Evolutionary conservation across 1,140 invertebrate species (phyloP).

Genomic region (Aricia agestis): DNA sequence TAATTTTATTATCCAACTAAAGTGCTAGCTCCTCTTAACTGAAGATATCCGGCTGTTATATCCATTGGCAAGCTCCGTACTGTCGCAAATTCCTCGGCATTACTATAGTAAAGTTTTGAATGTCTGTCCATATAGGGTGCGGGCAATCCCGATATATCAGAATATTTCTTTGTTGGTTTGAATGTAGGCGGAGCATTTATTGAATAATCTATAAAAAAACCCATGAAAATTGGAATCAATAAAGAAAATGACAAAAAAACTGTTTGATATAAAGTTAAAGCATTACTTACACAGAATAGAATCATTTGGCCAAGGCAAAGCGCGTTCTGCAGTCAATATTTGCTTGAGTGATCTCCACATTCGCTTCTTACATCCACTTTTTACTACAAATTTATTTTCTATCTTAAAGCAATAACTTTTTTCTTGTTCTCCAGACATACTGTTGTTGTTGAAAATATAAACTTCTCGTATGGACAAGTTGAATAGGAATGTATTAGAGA

Average conservation of each 20-base stretch:
- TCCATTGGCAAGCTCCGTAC: constrained; percentile 92
- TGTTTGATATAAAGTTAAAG: background rate
- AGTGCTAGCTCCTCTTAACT: constrained; percentile 89
- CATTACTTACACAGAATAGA: constrained; percentile 80
- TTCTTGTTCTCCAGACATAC: constrained; percentile 49
- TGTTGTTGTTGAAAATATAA: background rate
- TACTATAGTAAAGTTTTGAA: constrained; percentile 90
- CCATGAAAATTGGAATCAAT: constrained; percentile 14
- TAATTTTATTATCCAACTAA: constrained; percentile 80
- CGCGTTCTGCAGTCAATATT: constrained; percentile 84
- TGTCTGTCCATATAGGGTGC: constrained; percentile 94
- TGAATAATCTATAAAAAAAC: constrained; percentile 81
- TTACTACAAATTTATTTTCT: constrained; percentile 66
- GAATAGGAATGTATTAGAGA: too few relatives aligned
- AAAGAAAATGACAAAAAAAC: background rate
- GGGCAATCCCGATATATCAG: constrained; percentile 91
- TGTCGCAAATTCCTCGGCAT: constrained; percentile 89
- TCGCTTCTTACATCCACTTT: constrained; percentile 80
- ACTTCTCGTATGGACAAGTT: background rate
- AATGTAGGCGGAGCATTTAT: constrained; percentile 95
- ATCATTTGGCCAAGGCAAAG: constrained; percentile 82
- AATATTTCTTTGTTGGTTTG: constrained; percentile 94
- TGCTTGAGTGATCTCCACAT: constrained; percentile 88
- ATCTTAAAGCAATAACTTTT: constrained; percentile 58
- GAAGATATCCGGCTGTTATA: constrained; percentile 91